These are phyloP conservation scores for Squalus acanthias DNA, from an alignment of 2,797 vertebrate genomes.

Conservation along the genomic window DNA sequence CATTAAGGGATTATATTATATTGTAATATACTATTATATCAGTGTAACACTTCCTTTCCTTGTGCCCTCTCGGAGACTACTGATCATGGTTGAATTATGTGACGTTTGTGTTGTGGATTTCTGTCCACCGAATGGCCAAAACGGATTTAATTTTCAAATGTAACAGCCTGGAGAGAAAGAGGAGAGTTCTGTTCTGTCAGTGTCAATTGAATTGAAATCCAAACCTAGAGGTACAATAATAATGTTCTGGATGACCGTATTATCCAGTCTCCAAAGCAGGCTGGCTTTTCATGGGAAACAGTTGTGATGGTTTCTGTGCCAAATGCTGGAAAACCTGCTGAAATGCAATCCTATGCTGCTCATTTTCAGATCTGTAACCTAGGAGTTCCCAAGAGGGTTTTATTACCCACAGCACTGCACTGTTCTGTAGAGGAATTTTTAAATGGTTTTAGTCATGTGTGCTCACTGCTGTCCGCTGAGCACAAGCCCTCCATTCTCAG, in stretches of 20 bases:
- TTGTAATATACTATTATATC: background rate
- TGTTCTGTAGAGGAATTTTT: background rate
- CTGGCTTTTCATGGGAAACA: background rate
- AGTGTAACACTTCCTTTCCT: background rate
- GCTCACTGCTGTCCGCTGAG: background rate
- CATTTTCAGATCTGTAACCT: background rate
- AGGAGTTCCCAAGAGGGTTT: background rate
- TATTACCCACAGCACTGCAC: background rate
- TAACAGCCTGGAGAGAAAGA: background rate
- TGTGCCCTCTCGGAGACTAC: background rate
- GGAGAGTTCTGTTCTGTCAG: background rate
- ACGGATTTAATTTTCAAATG: background rate
- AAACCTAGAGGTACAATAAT: background rate
- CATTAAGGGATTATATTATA: background rate
- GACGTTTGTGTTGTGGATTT: background rate
- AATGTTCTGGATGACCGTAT: background rate
- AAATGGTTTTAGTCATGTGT: slow-evolving; percentile 21
- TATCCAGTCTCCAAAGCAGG: background rate
- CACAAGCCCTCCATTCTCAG: slow-evolving; percentile 18
- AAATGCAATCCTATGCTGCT: background rate
- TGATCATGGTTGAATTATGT: background rate
- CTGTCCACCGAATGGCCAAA: background rate
- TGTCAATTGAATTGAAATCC: background rate
- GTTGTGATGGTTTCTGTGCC: background rate
- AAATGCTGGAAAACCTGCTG: background rate